Evolutionary conservation across 2,113 vertebrate genomes (phyloP).

Genomic region (Oriolus oriolus): DNA sequence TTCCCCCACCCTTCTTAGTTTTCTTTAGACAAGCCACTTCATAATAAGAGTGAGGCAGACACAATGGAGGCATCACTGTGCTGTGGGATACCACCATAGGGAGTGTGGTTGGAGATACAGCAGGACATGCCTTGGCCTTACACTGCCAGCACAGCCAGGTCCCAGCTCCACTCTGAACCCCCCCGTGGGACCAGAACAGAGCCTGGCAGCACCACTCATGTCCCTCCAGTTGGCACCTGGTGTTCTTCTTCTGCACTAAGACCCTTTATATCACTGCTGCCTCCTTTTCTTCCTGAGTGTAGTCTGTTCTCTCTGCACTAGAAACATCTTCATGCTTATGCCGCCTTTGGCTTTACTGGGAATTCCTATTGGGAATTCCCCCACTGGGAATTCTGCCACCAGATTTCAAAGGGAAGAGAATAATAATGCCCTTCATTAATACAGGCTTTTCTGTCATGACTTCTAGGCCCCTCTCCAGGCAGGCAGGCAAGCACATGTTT

Average conservation of each 20-base stretch:
- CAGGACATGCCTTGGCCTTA: neutral
- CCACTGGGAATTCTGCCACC: constrained; percentile 49
- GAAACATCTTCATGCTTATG: neutral
- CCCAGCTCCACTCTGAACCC: neutral
- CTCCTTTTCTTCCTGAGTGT: neutral
- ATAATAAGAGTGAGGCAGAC: constrained; percentile 30
- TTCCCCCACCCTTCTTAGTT: neutral
- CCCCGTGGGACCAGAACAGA: neutral
- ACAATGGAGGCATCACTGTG: neutral
- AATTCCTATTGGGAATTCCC: constrained; percentile 55
- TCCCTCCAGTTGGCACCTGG: neutral
- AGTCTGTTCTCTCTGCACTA: neutral
- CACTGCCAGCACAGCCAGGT: neutral
- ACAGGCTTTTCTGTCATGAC: constrained; percentile 16
- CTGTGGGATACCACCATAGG: neutral
- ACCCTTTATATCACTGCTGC: neutral
- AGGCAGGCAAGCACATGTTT: constrained; percentile 46
- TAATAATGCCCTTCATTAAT: constrained; percentile 45
- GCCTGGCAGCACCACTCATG: neutral
- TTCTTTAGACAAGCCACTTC: neutral
- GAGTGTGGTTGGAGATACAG: neutral
- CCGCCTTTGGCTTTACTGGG: neutral
- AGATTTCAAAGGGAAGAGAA: constrained; percentile 38
- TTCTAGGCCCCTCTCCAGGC: constrained; percentile 41
- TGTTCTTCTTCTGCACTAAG: neutral